A percentile compares a stretch with the other conserved stretches of the same genome.
Conservation (phyloP, 2,797 vertebrate species). For the Phoebastria nigripes region DNA sequence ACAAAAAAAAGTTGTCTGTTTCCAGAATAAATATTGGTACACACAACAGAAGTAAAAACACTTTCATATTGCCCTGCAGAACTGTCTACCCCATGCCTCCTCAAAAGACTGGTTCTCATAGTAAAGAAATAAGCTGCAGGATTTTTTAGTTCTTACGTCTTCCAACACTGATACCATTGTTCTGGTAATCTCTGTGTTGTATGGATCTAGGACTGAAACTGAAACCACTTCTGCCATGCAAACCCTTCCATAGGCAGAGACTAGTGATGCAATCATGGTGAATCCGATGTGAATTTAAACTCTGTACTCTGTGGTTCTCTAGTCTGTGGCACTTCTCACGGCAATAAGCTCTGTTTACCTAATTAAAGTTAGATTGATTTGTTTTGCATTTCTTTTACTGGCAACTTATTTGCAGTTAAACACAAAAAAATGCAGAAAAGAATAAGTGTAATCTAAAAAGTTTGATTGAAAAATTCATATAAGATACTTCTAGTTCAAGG, state of each 20-base stretch:
- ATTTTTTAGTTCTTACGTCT: neutral
- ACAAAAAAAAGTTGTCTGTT: neutral
- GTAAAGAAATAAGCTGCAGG: neutral
- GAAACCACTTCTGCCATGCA: neutral
- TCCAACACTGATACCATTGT: neutral
- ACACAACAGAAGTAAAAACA: neutral
- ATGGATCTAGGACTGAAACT: neutral
- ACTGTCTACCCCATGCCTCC: neutral
- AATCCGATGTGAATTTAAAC: neutral
- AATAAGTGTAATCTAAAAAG: neutral
- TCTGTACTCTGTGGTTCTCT: neutral
- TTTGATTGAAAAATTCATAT: neutral
- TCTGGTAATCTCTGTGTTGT: neutral
- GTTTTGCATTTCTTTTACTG: neutral
- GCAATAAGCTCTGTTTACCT: neutral
- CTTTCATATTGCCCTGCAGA: neutral
- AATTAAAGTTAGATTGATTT: neutral
- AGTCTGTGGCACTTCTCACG: neutral
- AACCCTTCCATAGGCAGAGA: neutral
- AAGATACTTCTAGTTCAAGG: neutral
- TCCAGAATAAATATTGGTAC: slow-evolving; percentile 1
- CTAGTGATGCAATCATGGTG: neutral
- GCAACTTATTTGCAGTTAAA: neutral
- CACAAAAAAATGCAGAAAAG: neutral
- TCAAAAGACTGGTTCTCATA: neutral